phyloP scores from a whole-genome alignment of 1,140 invertebrate species.

The Drosophila paulistorum region DNA sequence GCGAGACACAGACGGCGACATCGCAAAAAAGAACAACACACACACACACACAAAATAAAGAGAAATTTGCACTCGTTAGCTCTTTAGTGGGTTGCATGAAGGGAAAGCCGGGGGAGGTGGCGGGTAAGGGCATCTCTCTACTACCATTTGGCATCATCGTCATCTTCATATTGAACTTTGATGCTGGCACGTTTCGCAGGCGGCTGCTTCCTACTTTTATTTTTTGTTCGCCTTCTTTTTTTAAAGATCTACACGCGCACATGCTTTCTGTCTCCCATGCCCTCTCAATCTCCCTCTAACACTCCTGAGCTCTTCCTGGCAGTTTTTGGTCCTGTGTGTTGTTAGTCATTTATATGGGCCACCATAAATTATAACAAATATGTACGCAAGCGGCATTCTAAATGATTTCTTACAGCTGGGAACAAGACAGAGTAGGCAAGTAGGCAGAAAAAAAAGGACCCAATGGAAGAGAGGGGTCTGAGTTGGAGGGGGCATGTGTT shows the following conservation, averaged over 20 bases:
- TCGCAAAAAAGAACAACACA: conserved; percentile 14
- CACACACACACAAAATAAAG: conserved; percentile 33
- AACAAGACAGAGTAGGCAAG: conserved; percentile 10
- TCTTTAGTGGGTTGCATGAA: conserved; percentile 11
- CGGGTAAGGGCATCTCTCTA: not conserved
- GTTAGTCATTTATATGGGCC: conserved; percentile 81
- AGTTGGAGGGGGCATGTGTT: conserved; percentile 12
- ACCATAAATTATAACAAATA: conserved; percentile 81
- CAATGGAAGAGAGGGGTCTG: not conserved
- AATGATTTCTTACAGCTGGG: conserved; percentile 70
- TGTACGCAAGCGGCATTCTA: conserved; percentile 78
- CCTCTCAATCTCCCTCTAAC: conserved; percentile 17
- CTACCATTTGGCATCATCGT: conserved; percentile 23
- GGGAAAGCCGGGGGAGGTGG: not conserved
- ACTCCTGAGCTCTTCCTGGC: conserved; percentile 40
- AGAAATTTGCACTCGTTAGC: conserved; percentile 78
- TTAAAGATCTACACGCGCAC: conserved; percentile 75
- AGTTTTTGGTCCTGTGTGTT: conserved; percentile 55
- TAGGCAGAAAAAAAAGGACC: not conserved
- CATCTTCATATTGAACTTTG: conserved; percentile 77
- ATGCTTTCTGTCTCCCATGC: conserved; percentile 45
- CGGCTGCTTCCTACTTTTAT: conserved; percentile 27
- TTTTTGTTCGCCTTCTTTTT: conserved; percentile 16
- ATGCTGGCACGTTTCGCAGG: conserved; percentile 72
- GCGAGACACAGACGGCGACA: conserved; percentile 32